Evolutionary conservation across 1,140 invertebrate species (phyloP).

Genomic region (Brachionus calyciflorus): DNA sequence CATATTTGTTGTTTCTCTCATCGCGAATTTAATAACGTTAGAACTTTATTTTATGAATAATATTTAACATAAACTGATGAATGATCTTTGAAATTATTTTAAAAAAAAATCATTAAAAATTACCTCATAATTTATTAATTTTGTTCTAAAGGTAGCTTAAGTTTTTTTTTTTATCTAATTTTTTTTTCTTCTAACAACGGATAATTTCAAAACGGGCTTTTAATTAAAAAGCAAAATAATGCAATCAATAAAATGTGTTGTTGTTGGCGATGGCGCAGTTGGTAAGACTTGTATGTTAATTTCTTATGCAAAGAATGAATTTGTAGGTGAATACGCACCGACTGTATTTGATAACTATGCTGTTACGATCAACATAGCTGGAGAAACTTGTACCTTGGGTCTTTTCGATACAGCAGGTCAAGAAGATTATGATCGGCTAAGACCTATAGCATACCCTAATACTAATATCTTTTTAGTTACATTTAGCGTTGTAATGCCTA

Average conservation of each 20-base stretch:
- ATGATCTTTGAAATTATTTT: too few species aligned
- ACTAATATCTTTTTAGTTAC: constrained; percentile 98
- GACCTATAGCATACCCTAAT: constrained; percentile 90
- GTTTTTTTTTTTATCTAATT: too few species aligned
- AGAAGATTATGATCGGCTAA: constrained; percentile 86
- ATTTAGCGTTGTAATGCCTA: constrained; percentile 96
- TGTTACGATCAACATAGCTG: constrained; percentile 96
- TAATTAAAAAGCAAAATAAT: neutral
- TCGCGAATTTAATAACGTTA: too few species aligned
- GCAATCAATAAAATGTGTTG: constrained; percentile 50
- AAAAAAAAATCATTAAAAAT: too few species aligned
- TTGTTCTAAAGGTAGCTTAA: too few species aligned
- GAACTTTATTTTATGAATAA: too few species aligned
- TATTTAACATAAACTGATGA: too few species aligned
- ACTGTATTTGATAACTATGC: constrained; percentile 91
- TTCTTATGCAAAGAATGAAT: constrained; percentile 54
- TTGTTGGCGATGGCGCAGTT: constrained; percentile 56
- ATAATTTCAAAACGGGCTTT: too few species aligned
- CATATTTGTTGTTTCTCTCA: too few species aligned
- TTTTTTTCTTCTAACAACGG: too few species aligned
- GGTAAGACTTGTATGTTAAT: constrained; percentile 55
- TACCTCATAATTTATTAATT: too few species aligned
- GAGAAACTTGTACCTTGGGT: constrained; percentile 94
- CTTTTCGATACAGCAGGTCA: constrained; percentile 65
- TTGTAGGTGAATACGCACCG: constrained; percentile 51